A percentile compares a stretch with the other conserved stretches of the same genome.
Conservation (phyloP, 2,113 vertebrate genomes). For the Synchiropus splendidus region DNA sequence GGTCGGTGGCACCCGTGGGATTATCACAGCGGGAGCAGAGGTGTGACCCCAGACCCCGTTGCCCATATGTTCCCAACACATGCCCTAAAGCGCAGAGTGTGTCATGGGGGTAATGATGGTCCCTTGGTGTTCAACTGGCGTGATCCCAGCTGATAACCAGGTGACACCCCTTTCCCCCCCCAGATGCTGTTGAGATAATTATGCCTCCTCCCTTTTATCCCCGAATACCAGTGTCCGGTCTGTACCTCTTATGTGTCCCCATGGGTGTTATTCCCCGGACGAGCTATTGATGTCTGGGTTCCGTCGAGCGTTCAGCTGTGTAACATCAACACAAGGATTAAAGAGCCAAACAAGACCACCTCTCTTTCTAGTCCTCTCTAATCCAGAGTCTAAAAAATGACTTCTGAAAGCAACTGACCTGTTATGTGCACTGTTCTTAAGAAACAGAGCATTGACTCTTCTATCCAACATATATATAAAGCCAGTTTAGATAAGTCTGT, state of each 20-base stretch:
- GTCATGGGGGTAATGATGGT: conserved; percentile 45
- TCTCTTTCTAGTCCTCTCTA: too few relatives aligned
- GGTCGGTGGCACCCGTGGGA: conserved; percentile 10
- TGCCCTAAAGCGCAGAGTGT: conserved; percentile 34
- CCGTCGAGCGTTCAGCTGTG: conserved; percentile 4
- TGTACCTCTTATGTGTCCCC: conserved; percentile 9
- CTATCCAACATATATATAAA: too few relatives aligned
- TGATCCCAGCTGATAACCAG: conserved; percentile 58
- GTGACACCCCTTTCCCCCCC: conserved; percentile 32
- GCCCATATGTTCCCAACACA: conserved; percentile 58
- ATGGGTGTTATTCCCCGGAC: conserved; percentile 7
- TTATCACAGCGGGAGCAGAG: conserved; percentile 38
- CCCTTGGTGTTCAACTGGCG: conserved; percentile 40
- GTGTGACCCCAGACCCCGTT: conserved; percentile 48
- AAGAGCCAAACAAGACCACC: neutral
- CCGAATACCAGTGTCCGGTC: conserved; percentile 33
- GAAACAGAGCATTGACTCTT: too few relatives aligned
- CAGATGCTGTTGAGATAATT: conserved; percentile 9
- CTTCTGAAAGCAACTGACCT: too few relatives aligned
- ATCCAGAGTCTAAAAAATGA: too few relatives aligned
- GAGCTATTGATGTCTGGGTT: conserved; percentile 21
- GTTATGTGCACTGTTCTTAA: too few relatives aligned
- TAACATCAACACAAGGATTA: neutral
- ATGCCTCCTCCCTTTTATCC: conserved; percentile 19
- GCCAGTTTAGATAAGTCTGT: too few relatives aligned